phyloP scores from a whole-genome alignment of 2,113 vertebrate species.

The Vicugna pacos region DNA sequence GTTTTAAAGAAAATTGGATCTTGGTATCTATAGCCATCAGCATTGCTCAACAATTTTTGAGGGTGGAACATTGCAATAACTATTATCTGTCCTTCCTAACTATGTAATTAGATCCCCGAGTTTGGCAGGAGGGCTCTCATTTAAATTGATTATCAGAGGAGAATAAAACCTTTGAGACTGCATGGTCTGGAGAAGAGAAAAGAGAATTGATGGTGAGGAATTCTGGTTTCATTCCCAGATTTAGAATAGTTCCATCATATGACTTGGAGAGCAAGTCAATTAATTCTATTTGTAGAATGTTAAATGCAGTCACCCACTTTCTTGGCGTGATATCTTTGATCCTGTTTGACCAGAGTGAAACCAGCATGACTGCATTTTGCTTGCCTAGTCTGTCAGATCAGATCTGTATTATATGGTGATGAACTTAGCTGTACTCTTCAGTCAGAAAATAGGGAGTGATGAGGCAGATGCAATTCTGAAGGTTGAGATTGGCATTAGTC shows the following conservation, averaged over 20 bases:
- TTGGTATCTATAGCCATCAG: conserved; percentile 28
- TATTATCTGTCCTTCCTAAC: conserved; percentile 63
- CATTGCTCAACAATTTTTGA: conserved; percentile 55
- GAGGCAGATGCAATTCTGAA: not conserved
- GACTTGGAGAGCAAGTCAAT: conserved; percentile 71
- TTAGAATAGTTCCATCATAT: conserved; percentile 71
- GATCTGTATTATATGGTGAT: not conserved
- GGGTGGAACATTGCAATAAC: conserved; percentile 66
- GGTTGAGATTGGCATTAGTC: not conserved
- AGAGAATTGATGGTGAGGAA: conserved; percentile 68
- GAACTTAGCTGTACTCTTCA: not conserved
- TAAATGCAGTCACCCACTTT: conserved; percentile 53
- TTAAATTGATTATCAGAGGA: conserved; percentile 69
- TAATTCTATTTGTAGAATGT: conserved; percentile 73
- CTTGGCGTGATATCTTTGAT: not conserved
- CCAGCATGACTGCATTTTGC: not conserved
- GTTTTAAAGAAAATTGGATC: conserved; percentile 45
- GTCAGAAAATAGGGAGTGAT: not conserved
- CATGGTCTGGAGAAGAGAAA: conserved; percentile 55
- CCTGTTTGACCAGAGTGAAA: conserved; percentile 20
- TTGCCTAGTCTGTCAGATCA: not conserved
- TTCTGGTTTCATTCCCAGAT: conserved; percentile 77
- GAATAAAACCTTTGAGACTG: conserved; percentile 72
- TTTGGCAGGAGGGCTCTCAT: conserved; percentile 70
- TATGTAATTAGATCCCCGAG: conserved; percentile 66